Percentiles rank a stretch among this genome's conserved stretches.
Conservation (phyloP, 2,113 vertebrate species). For the Plotosus lineatus region DNA sequence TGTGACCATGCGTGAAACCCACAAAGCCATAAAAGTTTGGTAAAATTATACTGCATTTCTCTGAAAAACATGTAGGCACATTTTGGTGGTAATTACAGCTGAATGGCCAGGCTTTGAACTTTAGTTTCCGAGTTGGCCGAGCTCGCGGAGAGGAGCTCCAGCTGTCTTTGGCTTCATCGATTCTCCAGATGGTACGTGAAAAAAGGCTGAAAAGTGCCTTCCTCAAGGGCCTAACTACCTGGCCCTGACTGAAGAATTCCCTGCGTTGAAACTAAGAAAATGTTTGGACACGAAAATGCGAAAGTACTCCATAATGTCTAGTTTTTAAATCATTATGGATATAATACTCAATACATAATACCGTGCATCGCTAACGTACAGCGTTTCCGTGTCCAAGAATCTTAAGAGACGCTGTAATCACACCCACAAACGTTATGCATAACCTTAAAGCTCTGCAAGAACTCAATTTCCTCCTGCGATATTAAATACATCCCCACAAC, state of each 20-base stretch:
- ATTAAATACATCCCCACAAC: background rate
- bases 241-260: conserved; percentile 21
- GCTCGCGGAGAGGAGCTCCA: conserved; percentile 32
- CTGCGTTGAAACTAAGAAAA: conserved; percentile 25
- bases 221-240: conserved; percentile 21
- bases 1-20: conserved; percentile 38
- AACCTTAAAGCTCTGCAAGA: background rate
- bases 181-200: conserved; percentile 52
- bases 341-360: background rate
- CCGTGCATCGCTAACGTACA: background rate
- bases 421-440: background rate
- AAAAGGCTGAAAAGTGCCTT: conserved; percentile 24
- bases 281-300: background rate
- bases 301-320: background rate
- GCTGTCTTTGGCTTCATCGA: conserved; percentile 49
- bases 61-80: conserved; percentile 21
- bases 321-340: background rate
- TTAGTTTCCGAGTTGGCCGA: conserved; percentile 28
- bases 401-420: background rate
- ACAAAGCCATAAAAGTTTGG: conserved; percentile 31
- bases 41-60: conserved; percentile 37
- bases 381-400: background rate
- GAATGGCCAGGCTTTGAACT: conserved; percentile 54
- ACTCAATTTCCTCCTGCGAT: background rate
- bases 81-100: conserved; percentile 47